phyloP scores from a whole-genome alignment of 2,888 invertebrate species.

The Oxyteleia sp. region DNA sequence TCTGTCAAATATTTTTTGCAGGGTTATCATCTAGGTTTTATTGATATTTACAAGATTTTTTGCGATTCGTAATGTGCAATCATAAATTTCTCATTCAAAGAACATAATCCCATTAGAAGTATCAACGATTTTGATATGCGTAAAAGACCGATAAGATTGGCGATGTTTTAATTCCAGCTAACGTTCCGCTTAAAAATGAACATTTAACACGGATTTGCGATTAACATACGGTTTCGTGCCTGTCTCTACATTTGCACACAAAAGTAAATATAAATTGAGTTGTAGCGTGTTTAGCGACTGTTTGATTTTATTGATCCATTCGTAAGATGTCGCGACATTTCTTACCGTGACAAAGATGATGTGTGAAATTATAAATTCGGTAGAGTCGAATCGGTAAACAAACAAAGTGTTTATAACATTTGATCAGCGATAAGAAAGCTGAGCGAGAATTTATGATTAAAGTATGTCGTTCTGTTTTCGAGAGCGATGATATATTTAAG shows the following conservation, averaged over 20 bases:
- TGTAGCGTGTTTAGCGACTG: constrained; percentile 19
- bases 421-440: constrained; percentile 4
- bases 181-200: constrained; percentile 21
- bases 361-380: constrained; percentile 6
- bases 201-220: constrained; percentile 28
- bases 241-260: constrained; percentile 13
- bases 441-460: not conserved
- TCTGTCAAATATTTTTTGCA: no score
- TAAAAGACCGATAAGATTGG: constrained; percentile 33
- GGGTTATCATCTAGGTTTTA: constrained; percentile 24
- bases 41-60: constrained; percentile 14
- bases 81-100: constrained; percentile 23
- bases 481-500: not conserved
- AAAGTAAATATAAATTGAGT: constrained; percentile 42
- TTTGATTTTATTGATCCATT: constrained; percentile 32
- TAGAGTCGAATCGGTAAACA: constrained; percentile 2
- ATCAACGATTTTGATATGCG: constrained; percentile 29
- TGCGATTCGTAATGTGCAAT: not conserved
- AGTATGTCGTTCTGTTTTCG: not conserved
- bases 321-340: constrained; percentile 13
- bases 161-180: constrained; percentile 31
- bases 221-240: constrained; percentile 28
- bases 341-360: constrained; percentile 5
- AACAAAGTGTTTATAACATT: not conserved
- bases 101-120: constrained; percentile 38